Conservation (phyloP, 2,888 invertebrate genomes). For the Dioctria linearis region DNA sequence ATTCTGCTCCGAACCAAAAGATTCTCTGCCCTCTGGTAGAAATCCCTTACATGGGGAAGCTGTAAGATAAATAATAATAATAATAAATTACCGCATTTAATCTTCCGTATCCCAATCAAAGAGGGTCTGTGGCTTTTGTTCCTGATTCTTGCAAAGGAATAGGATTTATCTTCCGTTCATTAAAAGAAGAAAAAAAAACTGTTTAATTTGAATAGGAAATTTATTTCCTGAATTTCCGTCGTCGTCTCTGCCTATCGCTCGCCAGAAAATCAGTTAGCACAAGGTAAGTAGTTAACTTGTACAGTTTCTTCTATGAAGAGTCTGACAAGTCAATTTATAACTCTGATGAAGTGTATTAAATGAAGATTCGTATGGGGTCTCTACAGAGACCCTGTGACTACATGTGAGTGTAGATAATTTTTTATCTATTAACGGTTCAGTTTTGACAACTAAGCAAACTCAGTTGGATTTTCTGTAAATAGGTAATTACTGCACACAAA, state of each 20-base stretch:
- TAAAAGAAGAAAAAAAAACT: background rate
- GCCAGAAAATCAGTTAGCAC: conserved; percentile 14
- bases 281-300: conserved; percentile 38
- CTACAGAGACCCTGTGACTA: background rate
- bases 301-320: background rate
- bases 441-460: conserved; percentile 16
- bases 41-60: background rate
- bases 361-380: conserved; percentile 12
- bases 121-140: conserved; percentile 24
- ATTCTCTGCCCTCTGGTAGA: background rate
- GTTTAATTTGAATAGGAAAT: conserved; percentile 13
- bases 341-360: conserved; percentile 4
- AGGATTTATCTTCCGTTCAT: conserved; percentile 23
- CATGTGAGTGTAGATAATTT: background rate
- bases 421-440: conserved; percentile 23
- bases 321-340: conserved; percentile 43
- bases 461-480: background rate
- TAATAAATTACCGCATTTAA: conserved; percentile 33
- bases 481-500: background rate
- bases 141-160: conserved; percentile 2
- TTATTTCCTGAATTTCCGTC: background rate
- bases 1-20: background rate
- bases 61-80: background rate
- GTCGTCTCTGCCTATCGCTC: background rate
- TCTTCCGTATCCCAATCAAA: conserved; percentile 37